Base-by-base conservation (phyloP, 92 coral and sea anemone genomes). In the Phenganax subtilis region DNA sequence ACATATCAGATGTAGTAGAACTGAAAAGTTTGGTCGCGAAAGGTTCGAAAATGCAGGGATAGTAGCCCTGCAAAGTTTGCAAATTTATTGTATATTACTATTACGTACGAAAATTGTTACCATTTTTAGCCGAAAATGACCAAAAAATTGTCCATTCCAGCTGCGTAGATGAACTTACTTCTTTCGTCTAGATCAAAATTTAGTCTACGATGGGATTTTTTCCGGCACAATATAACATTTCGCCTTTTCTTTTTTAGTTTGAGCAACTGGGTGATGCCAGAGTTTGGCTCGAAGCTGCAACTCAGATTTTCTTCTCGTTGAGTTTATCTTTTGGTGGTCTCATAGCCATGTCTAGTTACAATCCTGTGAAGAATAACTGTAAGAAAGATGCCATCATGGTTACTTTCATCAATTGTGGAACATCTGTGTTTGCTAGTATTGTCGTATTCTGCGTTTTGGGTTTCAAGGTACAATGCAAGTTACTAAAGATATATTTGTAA, bases 211-310 rank as follows among this genome's bases (percentile, higher is more conserved):
- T 20, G 25, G 25, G 25, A 20, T 20, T 20, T 20, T 20, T 20
- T 20, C 25, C 25, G 25, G 25, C 25, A 20, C 25, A 20, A 14
- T 59, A 59, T 25, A 59, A 59, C 0, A 14, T 59, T 59, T 67
- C 51, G 51, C 25, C 67, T 16, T 37, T 86, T 61, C 3, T 77
- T 16, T 75, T 82, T 30, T 76, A 94, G 98, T 94, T 94, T 73
- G 81, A 76, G 0, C 87, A 82, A 75, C 88, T 94, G 16, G 77
- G 63, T 44, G 79, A 86, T 55, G 91, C 98, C 0, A 92, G 88
- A 79, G 98, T 94, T 25, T 94, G 98, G 98, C 85, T 94, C 77
- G 98, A 94, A 51, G 98, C 98, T 51, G 98, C 98, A 0, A 94
- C 98, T 0, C 98, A 94, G 86, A 94, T 94, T 44, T 94, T 94